Conservation (phyloP, 2,888 invertebrate genomes). For the Diogma glabrata region DNA sequence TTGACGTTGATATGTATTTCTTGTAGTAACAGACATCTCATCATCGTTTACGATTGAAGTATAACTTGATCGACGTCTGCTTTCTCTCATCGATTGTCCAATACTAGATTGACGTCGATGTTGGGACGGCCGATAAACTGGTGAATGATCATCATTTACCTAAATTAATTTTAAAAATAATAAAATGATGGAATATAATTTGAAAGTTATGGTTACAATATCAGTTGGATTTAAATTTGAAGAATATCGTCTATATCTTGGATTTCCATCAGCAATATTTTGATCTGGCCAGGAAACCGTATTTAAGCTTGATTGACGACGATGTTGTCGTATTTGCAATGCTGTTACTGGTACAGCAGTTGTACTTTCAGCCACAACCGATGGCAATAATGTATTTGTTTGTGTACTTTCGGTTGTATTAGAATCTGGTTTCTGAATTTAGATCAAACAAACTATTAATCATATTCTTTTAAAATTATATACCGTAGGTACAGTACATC, state of each 20-base stretch:
- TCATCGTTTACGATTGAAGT: slow-evolving; percentile 29
- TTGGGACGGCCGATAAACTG: slow-evolving; percentile 28
- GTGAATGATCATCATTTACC: slow-evolving; percentile 24
- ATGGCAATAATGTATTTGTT: slow-evolving; percentile 1
- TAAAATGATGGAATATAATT: no score
- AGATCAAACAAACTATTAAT: no score
- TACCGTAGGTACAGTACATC: no score
- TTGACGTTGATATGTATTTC: slow-evolving; percentile 23
- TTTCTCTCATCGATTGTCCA: slow-evolving; percentile 26
- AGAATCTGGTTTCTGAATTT: slow-evolving; percentile 11
- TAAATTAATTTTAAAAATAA: slow-evolving; percentile 18
- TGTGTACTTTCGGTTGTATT: slow-evolving; percentile 9
- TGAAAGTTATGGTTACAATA: background rate
- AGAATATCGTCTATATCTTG: slow-evolving; percentile 12
- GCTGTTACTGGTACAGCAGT: slow-evolving; percentile 11
- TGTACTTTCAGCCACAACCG: background rate
- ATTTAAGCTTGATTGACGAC: slow-evolving; percentile 34
- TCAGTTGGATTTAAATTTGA: slow-evolving; percentile 13
- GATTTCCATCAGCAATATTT: slow-evolving; percentile 16
- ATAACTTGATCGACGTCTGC: slow-evolving; percentile 28
- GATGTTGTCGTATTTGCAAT: slow-evolving; percentile 22
- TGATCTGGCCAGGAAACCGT: slow-evolving; percentile 37
- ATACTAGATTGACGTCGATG: slow-evolving; percentile 33
- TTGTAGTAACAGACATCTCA: slow-evolving; percentile 19
- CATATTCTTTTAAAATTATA: no score